Percentiles rank a stretch among this genome's conserved stretches.
phyloP scores from a whole-genome alignment of 92 coral and sea anemone genomes.

The Porites rus region DNA sequence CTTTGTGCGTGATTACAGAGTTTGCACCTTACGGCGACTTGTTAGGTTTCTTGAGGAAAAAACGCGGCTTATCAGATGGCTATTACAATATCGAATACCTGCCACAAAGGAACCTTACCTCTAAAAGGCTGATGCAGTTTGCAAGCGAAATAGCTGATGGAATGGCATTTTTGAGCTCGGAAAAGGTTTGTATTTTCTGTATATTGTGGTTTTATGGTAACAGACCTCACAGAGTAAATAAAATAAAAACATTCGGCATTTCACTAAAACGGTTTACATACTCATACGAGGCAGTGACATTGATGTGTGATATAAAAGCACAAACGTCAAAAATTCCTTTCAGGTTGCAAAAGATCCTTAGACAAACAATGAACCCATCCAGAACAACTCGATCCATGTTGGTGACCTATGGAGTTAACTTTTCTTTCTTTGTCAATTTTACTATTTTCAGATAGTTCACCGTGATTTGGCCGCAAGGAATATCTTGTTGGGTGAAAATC shows the following conservation, averaged over 20 bases:
- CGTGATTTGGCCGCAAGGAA: slow-evolving; percentile 83
- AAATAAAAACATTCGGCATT: no score
- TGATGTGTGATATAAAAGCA: no score
- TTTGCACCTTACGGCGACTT: slow-evolving; percentile 72
- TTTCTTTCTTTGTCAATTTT: background rate
- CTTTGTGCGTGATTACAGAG: slow-evolving; percentile 68
- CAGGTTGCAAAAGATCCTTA: no score
- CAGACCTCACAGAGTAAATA: no score
- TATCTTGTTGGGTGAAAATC: slow-evolving; percentile 64
- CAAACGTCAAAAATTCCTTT: no score
- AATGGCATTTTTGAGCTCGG: slow-evolving; percentile 69
- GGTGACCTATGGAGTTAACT: no score
- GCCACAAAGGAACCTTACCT: slow-evolving; percentile 41
- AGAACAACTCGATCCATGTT: no score
- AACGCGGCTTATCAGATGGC: slow-evolving; percentile 70
- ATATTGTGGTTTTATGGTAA: no score
- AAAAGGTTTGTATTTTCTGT: slow-evolving; percentile 34
- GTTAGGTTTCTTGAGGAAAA: slow-evolving; percentile 67
- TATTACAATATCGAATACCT: slow-evolving; percentile 44
- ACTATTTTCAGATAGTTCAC: slow-evolving; percentile 54
- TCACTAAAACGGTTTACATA: no score
- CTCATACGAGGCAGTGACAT: no score
- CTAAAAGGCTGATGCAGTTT: slow-evolving; percentile 54
- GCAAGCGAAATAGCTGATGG: slow-evolving; percentile 80
- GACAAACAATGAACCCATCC: no score